phyloP scores from a whole-genome alignment of 2,113 vertebrate species.

The Indicator maculatus region DNA sequence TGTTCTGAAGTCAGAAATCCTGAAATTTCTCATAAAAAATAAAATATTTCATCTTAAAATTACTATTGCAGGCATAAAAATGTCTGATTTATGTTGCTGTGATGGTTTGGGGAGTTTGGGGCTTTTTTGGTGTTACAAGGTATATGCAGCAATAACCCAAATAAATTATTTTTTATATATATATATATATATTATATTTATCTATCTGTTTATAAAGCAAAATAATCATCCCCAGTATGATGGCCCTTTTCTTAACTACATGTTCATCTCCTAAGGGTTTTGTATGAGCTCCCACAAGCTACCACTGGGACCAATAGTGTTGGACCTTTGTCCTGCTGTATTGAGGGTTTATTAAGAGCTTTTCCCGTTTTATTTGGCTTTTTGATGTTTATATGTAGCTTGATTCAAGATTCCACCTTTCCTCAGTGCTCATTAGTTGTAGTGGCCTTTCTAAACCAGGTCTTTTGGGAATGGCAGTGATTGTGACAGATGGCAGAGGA shows the following conservation, averaged over 20 bases:
- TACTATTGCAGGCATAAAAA: not conserved
- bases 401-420: slow-evolving; percentile 69
- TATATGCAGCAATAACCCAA: not conserved
- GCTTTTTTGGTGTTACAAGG: not conserved
- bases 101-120: not conserved
- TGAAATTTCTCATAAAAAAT: not conserved
- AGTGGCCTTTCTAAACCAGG: slow-evolving; percentile 72
- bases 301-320: slow-evolving; percentile 49
- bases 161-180: not conserved
- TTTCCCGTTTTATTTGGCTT: slow-evolving; percentile 48
- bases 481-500: slow-evolving; percentile 79
- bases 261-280: slow-evolving; percentile 31
- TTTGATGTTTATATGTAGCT: slow-evolving; percentile 69
- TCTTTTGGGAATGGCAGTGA: slow-evolving; percentile 70
- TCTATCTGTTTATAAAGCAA: not conserved
- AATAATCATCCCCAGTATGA: not conserved
- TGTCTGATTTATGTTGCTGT: not conserved
- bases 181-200: too few species aligned
- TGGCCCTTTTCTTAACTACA: not conserved
- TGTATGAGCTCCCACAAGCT: slow-evolving; percentile 1
- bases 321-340: slow-evolving; percentile 54
- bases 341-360: slow-evolving; percentile 62
- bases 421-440: slow-evolving; percentile 68
- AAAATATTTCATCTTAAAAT: not conserved
- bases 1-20: not conserved